Percentiles rank a stretch among this genome's conserved stretches.
Conservation (phyloP, 30 jellyfish, hydroid and myxozoan genomes). For the Aurelia aurita complex sp. Pacific region DNA sequence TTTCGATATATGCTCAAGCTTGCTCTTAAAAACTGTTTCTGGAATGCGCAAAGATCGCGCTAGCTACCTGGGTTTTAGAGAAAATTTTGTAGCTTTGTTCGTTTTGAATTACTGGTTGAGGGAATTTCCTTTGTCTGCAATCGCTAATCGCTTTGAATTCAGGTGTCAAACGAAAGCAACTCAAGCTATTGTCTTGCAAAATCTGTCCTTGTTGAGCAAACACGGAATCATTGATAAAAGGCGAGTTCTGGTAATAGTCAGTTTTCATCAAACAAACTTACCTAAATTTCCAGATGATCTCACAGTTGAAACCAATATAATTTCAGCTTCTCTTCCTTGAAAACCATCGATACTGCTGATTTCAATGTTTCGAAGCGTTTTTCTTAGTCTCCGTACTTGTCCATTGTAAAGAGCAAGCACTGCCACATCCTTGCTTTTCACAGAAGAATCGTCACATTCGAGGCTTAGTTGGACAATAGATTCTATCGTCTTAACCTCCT, state of each 20-base stretch:
- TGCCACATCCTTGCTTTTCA: neutral
- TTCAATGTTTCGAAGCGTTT: conserved; percentile 1
- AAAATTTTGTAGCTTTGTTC: too few species aligned
- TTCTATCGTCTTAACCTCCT: conserved; percentile 5
- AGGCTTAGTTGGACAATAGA: neutral
- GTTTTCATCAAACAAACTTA: neutral
- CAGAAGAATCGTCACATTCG: neutral
- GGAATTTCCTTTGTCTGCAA: too few species aligned
- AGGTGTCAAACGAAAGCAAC: too few species aligned
- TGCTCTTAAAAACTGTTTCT: too few species aligned
- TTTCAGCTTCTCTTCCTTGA: conserved; percentile 37
- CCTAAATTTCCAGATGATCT: conserved; percentile 20
- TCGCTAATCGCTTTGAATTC: too few species aligned
- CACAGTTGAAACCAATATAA: conserved; percentile 30
- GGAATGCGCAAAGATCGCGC: too few species aligned
- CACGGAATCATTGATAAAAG: neutral
- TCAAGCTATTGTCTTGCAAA: too few species aligned
- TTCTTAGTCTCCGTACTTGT: conserved; percentile 5
- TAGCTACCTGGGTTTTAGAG: too few species aligned
- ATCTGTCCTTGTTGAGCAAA: neutral
- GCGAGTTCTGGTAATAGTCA: neutral
- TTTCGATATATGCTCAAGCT: too few species aligned
- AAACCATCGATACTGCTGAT: conserved; percentile 47
- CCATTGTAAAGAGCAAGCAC: conserved; percentile 39
- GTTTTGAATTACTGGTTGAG: too few species aligned